Percentiles rank a stretch among this genome's conserved stretches.
Conservation (phyloP, 2,888 invertebrate species). For the Theretra japonica region DNA sequence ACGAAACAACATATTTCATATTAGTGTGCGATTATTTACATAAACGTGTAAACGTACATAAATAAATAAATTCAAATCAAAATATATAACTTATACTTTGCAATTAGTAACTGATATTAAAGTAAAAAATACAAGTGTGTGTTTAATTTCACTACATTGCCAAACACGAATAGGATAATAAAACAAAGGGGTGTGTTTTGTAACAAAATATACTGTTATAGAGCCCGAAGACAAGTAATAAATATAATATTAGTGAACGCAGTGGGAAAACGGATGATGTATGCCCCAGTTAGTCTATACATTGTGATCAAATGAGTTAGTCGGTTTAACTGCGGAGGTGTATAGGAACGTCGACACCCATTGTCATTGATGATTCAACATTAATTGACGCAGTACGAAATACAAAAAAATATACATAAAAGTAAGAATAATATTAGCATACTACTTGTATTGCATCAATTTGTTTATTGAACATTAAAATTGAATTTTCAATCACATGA, state of each 20-base stretch:
- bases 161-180: not conserved
- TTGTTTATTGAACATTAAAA: conserved; percentile 50
- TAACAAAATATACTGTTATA: conserved; percentile 24
- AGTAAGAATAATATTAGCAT: not conserved
- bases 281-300: conserved; percentile 76
- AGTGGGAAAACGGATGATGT: conserved; percentile 59
- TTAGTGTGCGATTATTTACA: conserved; percentile 27
- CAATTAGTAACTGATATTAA: conserved; percentile 4
- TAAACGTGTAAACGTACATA: conserved; percentile 14
- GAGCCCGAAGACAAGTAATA: conserved; percentile 76
- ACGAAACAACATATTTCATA: not conserved
- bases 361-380: conserved; percentile 55
- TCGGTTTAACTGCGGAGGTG: conserved; percentile 51
- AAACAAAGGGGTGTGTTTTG: conserved; percentile 6
- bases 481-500: conserved; percentile 47
- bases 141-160: conserved; percentile 10
- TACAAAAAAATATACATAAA: conserved; percentile 20
- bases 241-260: conserved; percentile 71
- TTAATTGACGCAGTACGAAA: conserved; percentile 69
- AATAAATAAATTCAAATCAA: not conserved
- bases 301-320: conserved; percentile 66
- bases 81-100: not conserved
- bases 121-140: conserved; percentile 29
- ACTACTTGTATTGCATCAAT: conserved; percentile 53
- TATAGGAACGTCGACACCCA: conserved; percentile 63